These are phyloP conservation scores for Aleiodes alternator DNA, from an alignment of 2,888 invertebrate species.

Conservation along the genomic window DNA sequence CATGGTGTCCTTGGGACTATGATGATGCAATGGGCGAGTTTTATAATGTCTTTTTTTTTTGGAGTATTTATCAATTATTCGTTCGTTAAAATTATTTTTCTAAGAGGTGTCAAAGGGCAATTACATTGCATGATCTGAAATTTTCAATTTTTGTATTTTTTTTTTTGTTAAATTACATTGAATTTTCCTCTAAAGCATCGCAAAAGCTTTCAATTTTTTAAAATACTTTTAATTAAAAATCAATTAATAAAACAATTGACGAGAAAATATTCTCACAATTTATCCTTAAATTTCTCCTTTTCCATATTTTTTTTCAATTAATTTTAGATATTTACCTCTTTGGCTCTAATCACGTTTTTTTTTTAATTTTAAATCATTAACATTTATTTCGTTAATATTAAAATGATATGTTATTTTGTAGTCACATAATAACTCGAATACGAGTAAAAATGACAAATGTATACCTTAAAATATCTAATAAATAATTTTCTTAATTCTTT, in stretches of 20 bases:
- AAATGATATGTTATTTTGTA: conserved; percentile 24
- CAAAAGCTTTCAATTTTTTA: conserved; percentile 27
- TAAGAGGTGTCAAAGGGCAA: conserved; percentile 51
- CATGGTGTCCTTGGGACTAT: conserved; percentile 34
- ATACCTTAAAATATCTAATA: conserved; percentile 44
- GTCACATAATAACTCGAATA: conserved; percentile 13
- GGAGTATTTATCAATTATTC: conserved; percentile 6
- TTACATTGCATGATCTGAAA: conserved; percentile 53
- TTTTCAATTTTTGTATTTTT: conserved; percentile 45
- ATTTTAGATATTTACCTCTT: conserved; percentile 4
- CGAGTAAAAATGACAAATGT: conserved; percentile 43
- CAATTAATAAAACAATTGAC: conserved; percentile 3
- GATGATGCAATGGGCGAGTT: conserved; percentile 16
- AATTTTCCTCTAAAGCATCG: conserved; percentile 27
- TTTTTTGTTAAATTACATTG: conserved; percentile 30
- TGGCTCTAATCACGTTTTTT: conserved; percentile 31
- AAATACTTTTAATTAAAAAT: conserved; percentile 16
- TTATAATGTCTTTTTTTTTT: not conserved
- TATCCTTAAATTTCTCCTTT: not conserved
- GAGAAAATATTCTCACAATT: not conserved
- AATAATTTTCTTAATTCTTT: conserved; percentile 24
- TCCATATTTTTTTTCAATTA: not conserved
- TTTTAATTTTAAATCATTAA: conserved; percentile 5
- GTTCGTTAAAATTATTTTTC: conserved; percentile 1
- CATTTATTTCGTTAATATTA: not conserved